Percentiles rank a stretch among this genome's conserved stretches.
These are phyloP conservation scores for Drosophila rhopaloa DNA, from an alignment of 1,140 invertebrate species.

Conservation along the genomic window DNA sequence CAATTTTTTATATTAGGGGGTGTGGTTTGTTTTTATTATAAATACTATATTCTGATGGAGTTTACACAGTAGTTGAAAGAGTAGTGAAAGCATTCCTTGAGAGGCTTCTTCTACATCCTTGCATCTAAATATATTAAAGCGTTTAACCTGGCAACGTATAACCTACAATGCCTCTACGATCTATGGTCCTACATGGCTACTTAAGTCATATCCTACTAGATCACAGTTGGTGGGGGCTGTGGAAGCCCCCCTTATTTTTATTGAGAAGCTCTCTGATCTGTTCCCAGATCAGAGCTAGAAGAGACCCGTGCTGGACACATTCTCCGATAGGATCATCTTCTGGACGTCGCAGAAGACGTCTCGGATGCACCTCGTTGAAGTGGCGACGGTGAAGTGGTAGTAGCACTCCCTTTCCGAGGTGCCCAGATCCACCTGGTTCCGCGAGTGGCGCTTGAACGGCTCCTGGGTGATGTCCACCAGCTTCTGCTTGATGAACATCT, in stretches of 20 bases:
- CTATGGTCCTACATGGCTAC: conserved; percentile 45
- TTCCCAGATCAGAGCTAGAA: conserved; percentile 32
- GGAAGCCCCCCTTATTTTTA: conserved; percentile 10
- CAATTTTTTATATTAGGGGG: background rate
- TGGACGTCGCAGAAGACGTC: conserved; percentile 90
- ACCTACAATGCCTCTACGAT: conserved; percentile 25
- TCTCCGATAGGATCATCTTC: conserved; percentile 88
- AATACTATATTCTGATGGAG: conserved; percentile 1
- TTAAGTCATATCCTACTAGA: conserved; percentile 38
- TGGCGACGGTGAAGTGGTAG: conserved; percentile 90
- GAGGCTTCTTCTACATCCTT: background rate
- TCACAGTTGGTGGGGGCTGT: conserved; percentile 43
- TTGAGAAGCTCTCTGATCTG: conserved; percentile 23
- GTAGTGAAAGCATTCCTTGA: conserved; percentile 13
- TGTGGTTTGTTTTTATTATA: conserved; percentile 32
- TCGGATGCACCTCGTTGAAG: conserved; percentile 89
- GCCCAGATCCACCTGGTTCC: conserved; percentile 66
- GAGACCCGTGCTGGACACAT: conserved; percentile 73
- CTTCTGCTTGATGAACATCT: conserved; percentile 89
- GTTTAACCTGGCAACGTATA: conserved; percentile 33
- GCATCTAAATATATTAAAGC: conserved; percentile 31
- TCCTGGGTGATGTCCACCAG: conserved; percentile 85
- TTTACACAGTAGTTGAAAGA: conserved; percentile 9
- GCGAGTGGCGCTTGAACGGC: conserved; percentile 74
- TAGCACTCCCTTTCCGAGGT: conserved; percentile 86